phyloP scores from a whole-genome alignment of 2,797 vertebrate genomes.

The Hypotaenidia philippensis region DNA sequence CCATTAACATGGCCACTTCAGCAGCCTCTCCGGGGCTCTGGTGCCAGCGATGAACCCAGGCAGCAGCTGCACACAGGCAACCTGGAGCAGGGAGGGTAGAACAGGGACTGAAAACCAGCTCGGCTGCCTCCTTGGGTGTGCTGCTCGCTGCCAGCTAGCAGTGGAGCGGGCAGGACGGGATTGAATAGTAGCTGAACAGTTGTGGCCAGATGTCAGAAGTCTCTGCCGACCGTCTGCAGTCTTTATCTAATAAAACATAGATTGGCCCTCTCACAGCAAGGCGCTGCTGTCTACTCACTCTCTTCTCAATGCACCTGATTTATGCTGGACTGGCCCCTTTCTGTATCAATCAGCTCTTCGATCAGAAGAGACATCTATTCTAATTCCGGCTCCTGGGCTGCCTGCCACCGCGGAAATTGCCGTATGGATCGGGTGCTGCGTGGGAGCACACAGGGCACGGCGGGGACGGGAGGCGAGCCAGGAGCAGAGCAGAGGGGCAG shows the following conservation, averaged over 20 bases:
- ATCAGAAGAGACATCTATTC: conserved; percentile 9
- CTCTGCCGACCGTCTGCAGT: not conserved
- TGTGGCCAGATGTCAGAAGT: not conserved
- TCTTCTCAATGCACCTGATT: conserved; percentile 20
- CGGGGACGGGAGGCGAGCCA: not conserved
- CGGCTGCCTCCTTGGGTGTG: not conserved
- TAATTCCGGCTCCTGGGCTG: not conserved
- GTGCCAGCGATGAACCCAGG: not conserved
- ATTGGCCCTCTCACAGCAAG: not conserved
- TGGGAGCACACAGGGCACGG: fast-evolving
- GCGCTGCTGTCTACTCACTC: conserved; percentile 5
- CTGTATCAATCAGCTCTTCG: conserved; percentile 40
- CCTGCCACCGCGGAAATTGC: conserved; percentile 33
- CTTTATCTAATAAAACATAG: conserved; percentile 8
- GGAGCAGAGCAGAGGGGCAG: not conserved
- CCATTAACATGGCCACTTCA: not conserved
- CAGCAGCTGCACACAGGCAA: not conserved
- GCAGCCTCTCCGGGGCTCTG: not conserved
- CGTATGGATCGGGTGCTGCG: not conserved
- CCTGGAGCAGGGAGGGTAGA: not conserved
- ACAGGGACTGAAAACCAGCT: not conserved
- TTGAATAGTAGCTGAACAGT: not conserved
- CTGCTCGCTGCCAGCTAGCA: not conserved
- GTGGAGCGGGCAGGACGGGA: not conserved
- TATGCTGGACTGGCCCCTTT: conserved; percentile 17